phyloP scores from a whole-genome alignment of 1,140 invertebrate genomes.

The Ceratina japonica region DNA sequence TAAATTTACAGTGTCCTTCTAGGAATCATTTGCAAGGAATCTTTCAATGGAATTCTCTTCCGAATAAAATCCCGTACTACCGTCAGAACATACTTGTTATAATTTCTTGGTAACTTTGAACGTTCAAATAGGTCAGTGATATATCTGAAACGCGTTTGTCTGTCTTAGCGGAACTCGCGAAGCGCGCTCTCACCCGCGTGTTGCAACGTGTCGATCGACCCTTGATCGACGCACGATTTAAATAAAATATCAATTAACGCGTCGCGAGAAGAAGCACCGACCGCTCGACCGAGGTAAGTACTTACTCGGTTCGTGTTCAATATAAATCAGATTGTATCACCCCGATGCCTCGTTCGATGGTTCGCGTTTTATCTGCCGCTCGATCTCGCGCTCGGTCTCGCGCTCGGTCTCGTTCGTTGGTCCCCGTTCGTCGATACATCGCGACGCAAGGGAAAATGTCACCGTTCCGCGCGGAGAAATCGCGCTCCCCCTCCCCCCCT shows the following conservation, averaged over 20 bases:
- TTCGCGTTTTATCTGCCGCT: constrained; percentile 60
- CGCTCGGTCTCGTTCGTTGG: constrained; percentile 62
- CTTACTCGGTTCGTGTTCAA: constrained; percentile 63
- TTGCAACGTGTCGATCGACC: constrained; percentile 1
- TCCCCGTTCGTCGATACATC: constrained; percentile 75
- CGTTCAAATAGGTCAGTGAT: no score
- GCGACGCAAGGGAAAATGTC: constrained; percentile 68
- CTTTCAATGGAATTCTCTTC: no score
- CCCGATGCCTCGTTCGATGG: constrained; percentile 46
- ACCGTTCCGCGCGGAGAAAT: constrained; percentile 52
- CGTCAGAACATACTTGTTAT: no score
- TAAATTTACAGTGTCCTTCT: no score
- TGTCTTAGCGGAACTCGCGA: not conserved
- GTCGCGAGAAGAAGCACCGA: constrained; percentile 34
- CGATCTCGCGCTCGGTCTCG: constrained; percentile 68
- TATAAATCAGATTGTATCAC: constrained; percentile 76
- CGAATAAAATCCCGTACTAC: no score
- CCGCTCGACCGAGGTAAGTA: constrained; percentile 31
- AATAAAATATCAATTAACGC: constrained; percentile 69
- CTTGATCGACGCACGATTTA: constrained; percentile 45
- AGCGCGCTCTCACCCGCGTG: constrained; percentile 37
- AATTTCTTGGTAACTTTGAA: no score
- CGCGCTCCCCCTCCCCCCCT: constrained; percentile 36
- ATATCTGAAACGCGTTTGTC: not conserved
- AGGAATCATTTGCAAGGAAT: not conserved